These are phyloP conservation scores for Micoletzkya japonica DNA, from an alignment of 2,888 invertebrate genomes.

Conservation along the genomic window DNA sequence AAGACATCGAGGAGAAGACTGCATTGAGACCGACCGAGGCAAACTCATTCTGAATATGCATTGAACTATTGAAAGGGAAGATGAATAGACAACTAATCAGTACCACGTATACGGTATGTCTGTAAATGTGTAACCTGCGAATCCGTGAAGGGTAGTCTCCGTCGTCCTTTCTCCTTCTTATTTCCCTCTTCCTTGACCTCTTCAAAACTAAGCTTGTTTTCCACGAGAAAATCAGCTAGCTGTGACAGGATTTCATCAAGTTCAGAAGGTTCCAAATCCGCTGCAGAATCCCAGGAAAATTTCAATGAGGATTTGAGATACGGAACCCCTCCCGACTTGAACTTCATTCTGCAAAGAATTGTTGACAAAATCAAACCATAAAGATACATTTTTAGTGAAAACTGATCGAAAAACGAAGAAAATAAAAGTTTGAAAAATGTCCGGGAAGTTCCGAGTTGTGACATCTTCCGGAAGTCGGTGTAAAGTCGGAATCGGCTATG, in stretches of 20 bases:
- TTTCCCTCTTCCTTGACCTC: not conserved
- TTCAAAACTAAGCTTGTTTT: not conserved
- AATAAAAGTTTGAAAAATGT: not conserved
- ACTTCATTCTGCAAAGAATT: constrained; percentile 29
- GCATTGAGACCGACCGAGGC: constrained; percentile 20
- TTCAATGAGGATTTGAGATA: constrained; percentile 33
- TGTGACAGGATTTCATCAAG: not conserved
- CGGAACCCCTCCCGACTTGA: constrained; percentile 28
- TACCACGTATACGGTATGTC: too few species aligned
- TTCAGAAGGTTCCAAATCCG: not conserved
- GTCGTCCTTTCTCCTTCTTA: not conserved
- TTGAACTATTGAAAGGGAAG: not conserved
- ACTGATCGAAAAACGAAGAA: not conserved
- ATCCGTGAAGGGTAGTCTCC: constrained; percentile 12
- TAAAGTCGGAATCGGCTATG: too few species aligned
- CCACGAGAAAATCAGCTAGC: not conserved
- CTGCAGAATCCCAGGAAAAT: constrained; percentile 28
- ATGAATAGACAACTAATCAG: too few species aligned
- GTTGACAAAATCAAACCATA: not conserved
- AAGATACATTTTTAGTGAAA: not conserved
- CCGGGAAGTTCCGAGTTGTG: too few species aligned
- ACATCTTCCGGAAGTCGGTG: too few species aligned
- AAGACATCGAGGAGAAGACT: constrained; percentile 26
- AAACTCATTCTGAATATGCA: constrained; percentile 14
- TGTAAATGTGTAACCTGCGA: not conserved